phyloP scores from a whole-genome alignment of 2,797 vertebrate species.

The Diplodus puntazzo region DNA sequence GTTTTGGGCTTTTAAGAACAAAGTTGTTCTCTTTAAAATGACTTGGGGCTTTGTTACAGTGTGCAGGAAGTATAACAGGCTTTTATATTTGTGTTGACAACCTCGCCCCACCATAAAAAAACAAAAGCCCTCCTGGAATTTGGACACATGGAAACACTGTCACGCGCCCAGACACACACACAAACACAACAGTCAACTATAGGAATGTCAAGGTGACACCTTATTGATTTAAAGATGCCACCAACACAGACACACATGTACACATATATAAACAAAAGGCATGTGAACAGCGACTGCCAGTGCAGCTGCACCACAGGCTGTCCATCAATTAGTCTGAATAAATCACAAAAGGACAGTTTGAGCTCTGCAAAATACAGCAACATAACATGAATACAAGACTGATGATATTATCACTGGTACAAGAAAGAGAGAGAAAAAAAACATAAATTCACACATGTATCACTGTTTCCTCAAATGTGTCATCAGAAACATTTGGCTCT shows the following conservation, averaged over 20 bases:
- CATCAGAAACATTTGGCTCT: not conserved
- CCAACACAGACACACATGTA: conserved; percentile 23
- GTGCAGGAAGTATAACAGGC: not conserved
- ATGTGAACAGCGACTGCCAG: conserved; percentile 6
- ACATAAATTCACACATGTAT: not conserved
- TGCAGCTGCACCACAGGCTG: conserved; percentile 20
- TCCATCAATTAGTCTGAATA: not conserved
- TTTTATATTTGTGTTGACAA: conserved; percentile 13
- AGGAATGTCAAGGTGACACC: conserved; percentile 59
- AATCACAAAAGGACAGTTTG: too few species aligned
- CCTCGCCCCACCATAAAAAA: not conserved
- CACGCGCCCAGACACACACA: not conserved
- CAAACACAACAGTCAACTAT: conserved; percentile 13
- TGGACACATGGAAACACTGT: conserved; percentile 23
- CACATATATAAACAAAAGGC: conserved; percentile 48
- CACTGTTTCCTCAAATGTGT: not conserved
- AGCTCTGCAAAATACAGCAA: too few species aligned
- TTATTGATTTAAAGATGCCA: conserved; percentile 31
- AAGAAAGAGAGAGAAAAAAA: not conserved
- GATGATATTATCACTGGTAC: not conserved
- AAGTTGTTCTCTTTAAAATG: not conserved
- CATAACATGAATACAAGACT: not conserved
- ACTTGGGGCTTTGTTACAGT: not conserved
- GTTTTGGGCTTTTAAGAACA: not conserved
- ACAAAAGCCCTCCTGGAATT: conserved; percentile 40